A percentile compares a stretch with the other conserved stretches of the same genome.
Evolutionary conservation across 2,888 invertebrate species (phyloP).

Genomic region (Drosophila melanosoma): DNA sequence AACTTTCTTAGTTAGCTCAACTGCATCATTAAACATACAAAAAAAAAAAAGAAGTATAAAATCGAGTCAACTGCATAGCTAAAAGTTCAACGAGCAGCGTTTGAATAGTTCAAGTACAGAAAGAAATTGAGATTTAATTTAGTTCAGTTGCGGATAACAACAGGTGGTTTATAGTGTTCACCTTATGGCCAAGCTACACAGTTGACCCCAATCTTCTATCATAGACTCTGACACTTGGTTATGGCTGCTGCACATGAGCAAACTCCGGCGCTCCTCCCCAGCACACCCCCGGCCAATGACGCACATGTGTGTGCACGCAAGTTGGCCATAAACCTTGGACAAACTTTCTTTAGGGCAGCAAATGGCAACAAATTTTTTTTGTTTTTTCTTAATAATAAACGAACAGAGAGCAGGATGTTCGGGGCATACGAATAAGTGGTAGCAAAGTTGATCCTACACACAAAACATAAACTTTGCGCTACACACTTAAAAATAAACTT

Average conservation of each 20-base stretch:
- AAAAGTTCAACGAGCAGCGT: conserved; percentile 17
- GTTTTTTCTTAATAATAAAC: conserved; percentile 68
- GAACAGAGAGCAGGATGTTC: conserved; percentile 19
- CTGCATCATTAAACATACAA: conserved; percentile 55
- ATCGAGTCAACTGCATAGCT: conserved; percentile 22
- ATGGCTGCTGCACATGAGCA: conserved; percentile 34
- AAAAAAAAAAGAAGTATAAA: conserved; percentile 25
- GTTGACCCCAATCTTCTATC: conserved; percentile 67
- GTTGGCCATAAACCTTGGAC: conserved; percentile 60
- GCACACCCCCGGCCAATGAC: neutral
- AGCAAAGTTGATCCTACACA: conserved; percentile 52
- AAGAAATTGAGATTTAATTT: conserved; percentile 11
- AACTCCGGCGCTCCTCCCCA: neutral
- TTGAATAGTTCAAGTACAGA: conserved; percentile 10
- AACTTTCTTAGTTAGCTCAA: conserved; percentile 58
- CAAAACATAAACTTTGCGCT: conserved; percentile 57
- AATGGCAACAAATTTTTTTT: conserved; percentile 73
- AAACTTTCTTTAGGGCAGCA: conserved; percentile 60
- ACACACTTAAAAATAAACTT: conserved; percentile 73
- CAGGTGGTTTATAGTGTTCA: conserved; percentile 52
- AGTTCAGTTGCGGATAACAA: conserved; percentile 27
- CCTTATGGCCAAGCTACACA: conserved; percentile 55
- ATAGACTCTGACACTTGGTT: conserved; percentile 64
- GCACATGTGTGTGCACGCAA: conserved; percentile 58
- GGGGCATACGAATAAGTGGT: conserved; percentile 19